Evolutionary conservation across 2,113 vertebrate genomes (phyloP).

Genomic region (Poeciliopsis occidentalis): DNA sequence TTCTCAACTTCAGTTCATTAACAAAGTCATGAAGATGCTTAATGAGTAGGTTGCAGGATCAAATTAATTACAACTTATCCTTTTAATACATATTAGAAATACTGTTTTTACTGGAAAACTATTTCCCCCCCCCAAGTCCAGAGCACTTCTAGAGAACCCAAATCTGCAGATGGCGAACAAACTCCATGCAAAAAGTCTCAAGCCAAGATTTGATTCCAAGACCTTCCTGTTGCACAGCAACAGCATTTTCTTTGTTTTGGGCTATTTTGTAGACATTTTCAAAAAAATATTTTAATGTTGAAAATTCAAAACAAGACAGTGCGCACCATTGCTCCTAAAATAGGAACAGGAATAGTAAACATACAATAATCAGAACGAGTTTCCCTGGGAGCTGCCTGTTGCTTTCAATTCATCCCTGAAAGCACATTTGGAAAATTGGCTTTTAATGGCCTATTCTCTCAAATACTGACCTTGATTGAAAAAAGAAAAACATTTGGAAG

Average conservation of each 20-base stretch:
- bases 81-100: no score
- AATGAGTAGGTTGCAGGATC: no score
- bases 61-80: no score
- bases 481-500: conserved; percentile 25
- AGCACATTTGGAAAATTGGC: conserved; percentile 39
- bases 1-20: no score
- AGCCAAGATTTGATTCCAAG: no score
- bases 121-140: no score
- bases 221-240: neutral
- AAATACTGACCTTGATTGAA: conserved; percentile 51
- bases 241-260: neutral
- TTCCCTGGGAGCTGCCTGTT: conserved; percentile 26
- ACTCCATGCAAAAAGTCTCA: no score
- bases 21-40: no score
- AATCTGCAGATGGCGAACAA: no score
- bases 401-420: conserved; percentile 5
- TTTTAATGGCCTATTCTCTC: conserved; percentile 50
- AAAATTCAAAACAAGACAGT: neutral
- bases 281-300: neutral
- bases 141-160: no score
- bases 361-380: neutral
- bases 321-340: neutral
- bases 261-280: neutral
- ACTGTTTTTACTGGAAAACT: no score
- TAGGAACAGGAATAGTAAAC: neutral